phyloP scores from a whole-genome alignment of 1,140 invertebrate species.

The Lithobius niger region DNA sequence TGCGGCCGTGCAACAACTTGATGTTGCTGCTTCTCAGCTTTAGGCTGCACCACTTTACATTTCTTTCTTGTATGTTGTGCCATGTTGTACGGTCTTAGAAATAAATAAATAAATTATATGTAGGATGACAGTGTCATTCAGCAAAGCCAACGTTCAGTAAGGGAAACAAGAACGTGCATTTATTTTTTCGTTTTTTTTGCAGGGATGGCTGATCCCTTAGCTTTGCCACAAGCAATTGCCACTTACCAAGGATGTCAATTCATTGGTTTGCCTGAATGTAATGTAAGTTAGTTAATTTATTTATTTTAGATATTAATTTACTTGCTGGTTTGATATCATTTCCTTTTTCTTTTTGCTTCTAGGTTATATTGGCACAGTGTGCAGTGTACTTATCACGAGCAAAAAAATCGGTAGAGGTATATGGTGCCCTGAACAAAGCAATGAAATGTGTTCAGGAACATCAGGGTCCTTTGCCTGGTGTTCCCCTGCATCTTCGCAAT shows the following conservation, averaged over 20 bases:
- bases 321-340: background rate
- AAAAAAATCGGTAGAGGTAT: slow-evolving; percentile 56
- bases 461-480: slow-evolving; percentile 52
- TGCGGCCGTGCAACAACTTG: too few relatives aligned
- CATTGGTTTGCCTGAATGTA: slow-evolving; percentile 66
- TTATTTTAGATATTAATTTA: background rate
- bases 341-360: slow-evolving; percentile 6
- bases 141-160: too few relatives aligned
- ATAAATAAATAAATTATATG: too few relatives aligned
- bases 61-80: too few relatives aligned
- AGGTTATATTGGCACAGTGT: slow-evolving; percentile 55
- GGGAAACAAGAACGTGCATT: too few relatives aligned
- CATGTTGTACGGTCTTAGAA: too few relatives aligned
- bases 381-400: slow-evolving; percentile 59
- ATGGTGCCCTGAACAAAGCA: slow-evolving; percentile 47
- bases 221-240: slow-evolving; percentile 45
- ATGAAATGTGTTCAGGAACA: slow-evolving; percentile 43
- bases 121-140: too few relatives aligned
- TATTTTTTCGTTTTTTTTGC: slow-evolving; percentile 10
- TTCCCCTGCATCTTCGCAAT: slow-evolving; percentile 62
- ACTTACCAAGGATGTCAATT: slow-evolving; percentile 64
- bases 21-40: too few relatives aligned
- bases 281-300: slow-evolving; percentile 36
- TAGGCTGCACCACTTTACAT: too few relatives aligned
- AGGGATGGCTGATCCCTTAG: slow-evolving; percentile 40